Evolutionary conservation across 2,888 invertebrate species (phyloP).

Genomic region (Thumatha senex): DNA sequence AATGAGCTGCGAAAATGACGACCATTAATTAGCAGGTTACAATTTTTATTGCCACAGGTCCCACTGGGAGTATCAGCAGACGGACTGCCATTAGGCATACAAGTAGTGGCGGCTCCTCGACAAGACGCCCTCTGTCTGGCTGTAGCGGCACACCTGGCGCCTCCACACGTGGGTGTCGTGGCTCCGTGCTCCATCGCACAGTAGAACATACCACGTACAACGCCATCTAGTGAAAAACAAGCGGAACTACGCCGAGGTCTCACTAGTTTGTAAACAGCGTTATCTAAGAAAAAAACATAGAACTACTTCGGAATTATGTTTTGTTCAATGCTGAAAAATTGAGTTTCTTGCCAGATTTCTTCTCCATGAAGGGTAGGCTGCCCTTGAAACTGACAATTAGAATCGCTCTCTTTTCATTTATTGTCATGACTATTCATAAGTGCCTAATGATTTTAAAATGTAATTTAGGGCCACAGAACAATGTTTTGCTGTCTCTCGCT

Average conservation of each 20-base stretch:
- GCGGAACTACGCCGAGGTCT: background rate
- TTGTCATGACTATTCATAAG: too few relatives aligned
- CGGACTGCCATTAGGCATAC: constrained; percentile 91
- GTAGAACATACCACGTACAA: background rate
- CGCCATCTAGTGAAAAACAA: background rate
- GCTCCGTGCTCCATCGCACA: background rate
- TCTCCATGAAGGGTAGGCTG: too few relatives aligned
- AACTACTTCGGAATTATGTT: too few relatives aligned
- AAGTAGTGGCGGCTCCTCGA: constrained; percentile 88
- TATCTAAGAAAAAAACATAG: background rate
- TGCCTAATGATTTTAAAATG: too few relatives aligned
- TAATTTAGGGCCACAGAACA: too few relatives aligned
- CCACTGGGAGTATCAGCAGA: constrained; percentile 89
- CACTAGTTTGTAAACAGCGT: background rate
- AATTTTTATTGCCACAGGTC: constrained; percentile 67
- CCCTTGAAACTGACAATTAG: too few relatives aligned
- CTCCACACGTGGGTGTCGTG: constrained; percentile 88
- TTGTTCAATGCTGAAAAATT: too few relatives aligned
- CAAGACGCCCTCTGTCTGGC: constrained; percentile 89
- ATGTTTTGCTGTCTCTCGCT: too few relatives aligned
- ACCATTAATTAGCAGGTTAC: too few relatives aligned
- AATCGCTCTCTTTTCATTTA: too few relatives aligned
- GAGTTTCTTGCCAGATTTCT: too few relatives aligned
- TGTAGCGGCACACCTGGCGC: constrained; percentile 88
- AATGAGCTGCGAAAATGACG: too few relatives aligned